These are phyloP conservation scores for Balaeniceps rex DNA, from an alignment of 2,113 vertebrate genomes.

Conservation along the genomic window DNA sequence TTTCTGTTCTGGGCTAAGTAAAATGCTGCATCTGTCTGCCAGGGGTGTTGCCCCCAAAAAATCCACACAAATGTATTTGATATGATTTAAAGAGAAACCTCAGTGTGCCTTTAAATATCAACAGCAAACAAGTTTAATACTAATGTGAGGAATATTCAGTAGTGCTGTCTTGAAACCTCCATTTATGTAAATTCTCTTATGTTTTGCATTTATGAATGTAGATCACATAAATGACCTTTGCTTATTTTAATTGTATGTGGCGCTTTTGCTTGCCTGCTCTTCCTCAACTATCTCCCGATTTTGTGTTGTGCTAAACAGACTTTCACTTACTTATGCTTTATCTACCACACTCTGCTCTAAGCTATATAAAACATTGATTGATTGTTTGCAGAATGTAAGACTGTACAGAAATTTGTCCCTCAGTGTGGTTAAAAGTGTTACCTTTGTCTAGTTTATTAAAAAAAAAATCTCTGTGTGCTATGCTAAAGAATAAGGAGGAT, in stretches of 20 bases:
- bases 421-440: neutral
- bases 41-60: neutral
- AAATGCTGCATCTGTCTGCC: neutral
- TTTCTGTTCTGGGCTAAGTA: neutral
- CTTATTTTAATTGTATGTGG: neutral
- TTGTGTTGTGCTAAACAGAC: neutral
- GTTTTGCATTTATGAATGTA: neutral
- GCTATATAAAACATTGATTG: neutral
- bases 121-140: neutral
- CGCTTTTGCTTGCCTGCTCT: neutral
- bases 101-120: neutral
- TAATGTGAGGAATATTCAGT: neutral
- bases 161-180: neutral
- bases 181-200: neutral
- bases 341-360: neutral
- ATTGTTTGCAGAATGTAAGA: neutral
- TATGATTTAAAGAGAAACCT: neutral
- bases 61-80: neutral
- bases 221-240: neutral
- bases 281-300: neutral
- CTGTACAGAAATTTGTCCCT: neutral
- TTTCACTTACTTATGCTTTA: neutral
- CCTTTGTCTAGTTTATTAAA: neutral
- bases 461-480: neutral
- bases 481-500: constrained; percentile 17